Evolutionary conservation across 2,113 vertebrate genomes (phyloP), one percentile per base, ranked within the genome.

Genomic region (Ctenomys sociabilis): DNA sequence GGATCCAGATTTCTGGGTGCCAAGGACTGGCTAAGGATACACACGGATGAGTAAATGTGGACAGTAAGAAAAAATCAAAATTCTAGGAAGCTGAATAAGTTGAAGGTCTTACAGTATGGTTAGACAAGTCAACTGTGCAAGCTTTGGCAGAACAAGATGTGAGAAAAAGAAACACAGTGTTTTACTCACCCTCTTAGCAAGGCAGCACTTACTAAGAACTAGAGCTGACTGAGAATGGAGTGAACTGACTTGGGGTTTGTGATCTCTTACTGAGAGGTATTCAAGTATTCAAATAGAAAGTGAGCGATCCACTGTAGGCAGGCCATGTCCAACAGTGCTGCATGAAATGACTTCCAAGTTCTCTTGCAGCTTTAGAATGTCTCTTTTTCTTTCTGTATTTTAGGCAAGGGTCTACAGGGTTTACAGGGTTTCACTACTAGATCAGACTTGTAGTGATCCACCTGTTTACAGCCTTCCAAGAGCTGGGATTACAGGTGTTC

Each of bases 171-270:
- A 82, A 87, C 1, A 8, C 45, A 30, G 14, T 45, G 52, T 13
- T 93, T 84, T 84, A 54, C 81, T 32, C 68, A 63, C 61, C 86
- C 93, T 92, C 88, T 92, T 82, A 95, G 63, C 45, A 80, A 91
- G 64, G 77, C 59, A 81, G 8, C 32, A 72, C 85, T 75, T 86
- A 61, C 54, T 70, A 88, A 77, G 64, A 90, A 75, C 35, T 24
- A 87, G 35, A 82, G 7, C 2, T 64, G n/a, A 49, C 59, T 49
- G 64, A 68, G 81, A 86, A 83, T 26, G n/a, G 7, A 84, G 70
- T 4, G 45, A 19, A 5, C 57, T 61, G 19, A 78, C 54, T 91
- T 32, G n/a, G 35, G 61, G 68, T 61, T 37, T 30, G 17, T 12
- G 22, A 30, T 35, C 10, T 32, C 72, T 61, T 52, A 6, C 35